Base-by-base conservation (phyloP, 2,888 invertebrate genomes). In the Seira musarum region DNA sequence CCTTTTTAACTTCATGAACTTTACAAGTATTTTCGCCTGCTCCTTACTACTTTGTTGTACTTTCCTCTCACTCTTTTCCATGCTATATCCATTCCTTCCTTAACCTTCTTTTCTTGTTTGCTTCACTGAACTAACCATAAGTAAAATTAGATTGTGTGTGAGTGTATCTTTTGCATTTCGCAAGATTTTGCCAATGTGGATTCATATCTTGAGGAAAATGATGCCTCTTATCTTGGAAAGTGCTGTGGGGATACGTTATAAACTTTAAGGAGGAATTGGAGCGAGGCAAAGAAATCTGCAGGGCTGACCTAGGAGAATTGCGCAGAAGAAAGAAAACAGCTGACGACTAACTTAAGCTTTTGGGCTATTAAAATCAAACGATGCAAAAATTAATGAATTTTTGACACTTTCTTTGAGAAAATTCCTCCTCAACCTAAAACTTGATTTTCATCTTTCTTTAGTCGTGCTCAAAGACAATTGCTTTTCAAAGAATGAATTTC, bases 1-100 rank as follows among this genome's bases (percentile, higher is more conserved):
- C 24, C 64, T 76, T n/a, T 65, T 76, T 69, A 69, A 69, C 69
- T 25, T 64, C 46, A 68, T 76, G 69, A 76, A 75, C 67, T 68
- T 61, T 63, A 21, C 63, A 63, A 40, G 22, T 71, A 57, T 30
- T 2, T 68, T 53, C 25, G 49, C 57, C 21, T 25, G 21, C 30
- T n/a, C 35, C 61, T n/a, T 22, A 35, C 35, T 61, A 35, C 21
- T 60, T 13, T 17, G 60, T 60, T 10, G 17, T 15, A 60, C n/a
- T n/a, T n/a, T 60, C 17, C 40, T 40, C 40, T 40, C 40, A 40
- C 40, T 17, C 6, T 6, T 8, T 17, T 60, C 15, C 10, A 17
- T 17, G 17, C 13, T 60, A 60, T 8, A 35, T n/a, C 24, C 46
- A 22, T 66, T 46, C 1, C 66, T 8, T 40, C 22, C 46, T n/a